A percentile compares a stretch with the other conserved stretches of the same genome.
Conservation (phyloP, 2,888 invertebrate genomes). For the Drosophila macrospina region DNA sequence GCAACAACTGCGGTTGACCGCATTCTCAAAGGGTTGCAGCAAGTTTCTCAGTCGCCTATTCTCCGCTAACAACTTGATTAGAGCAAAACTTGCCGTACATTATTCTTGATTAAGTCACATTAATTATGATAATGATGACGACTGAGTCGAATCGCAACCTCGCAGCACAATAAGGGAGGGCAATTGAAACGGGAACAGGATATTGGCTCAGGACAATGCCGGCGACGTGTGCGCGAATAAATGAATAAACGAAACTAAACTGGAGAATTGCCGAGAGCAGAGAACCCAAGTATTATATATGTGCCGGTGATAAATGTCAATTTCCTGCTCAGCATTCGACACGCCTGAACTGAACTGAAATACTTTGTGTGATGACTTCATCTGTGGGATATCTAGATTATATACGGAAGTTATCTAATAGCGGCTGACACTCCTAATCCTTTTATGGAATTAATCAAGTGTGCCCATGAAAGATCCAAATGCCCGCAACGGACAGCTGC, state of each 20-base stretch:
- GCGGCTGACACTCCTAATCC: conserved; percentile 66
- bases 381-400: conserved; percentile 60
- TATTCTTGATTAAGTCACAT: conserved; percentile 83
- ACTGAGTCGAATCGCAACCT: conserved; percentile 64
- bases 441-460: conserved; percentile 81
- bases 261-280: conserved; percentile 17
- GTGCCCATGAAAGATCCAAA: conserved; percentile 66
- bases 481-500: conserved; percentile 41
- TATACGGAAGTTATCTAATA: conserved; percentile 75
- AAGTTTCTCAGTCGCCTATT: conserved; percentile 9
- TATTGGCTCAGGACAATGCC: conserved; percentile 29
- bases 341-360: conserved; percentile 54
- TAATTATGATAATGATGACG: conserved; percentile 82
- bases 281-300: conserved; percentile 11
- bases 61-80: conserved; percentile 74
- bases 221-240: conserved; percentile 71
- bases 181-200: conserved; percentile 82
- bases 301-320: conserved; percentile 81
- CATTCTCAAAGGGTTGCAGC: conserved; percentile 68
- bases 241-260: conserved; percentile 47
- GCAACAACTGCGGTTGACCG: conserved; percentile 82
- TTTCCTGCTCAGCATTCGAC: conserved; percentile 82
- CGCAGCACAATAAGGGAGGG: conserved; percentile 43
- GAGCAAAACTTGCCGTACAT: conserved; percentile 64
- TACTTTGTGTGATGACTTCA: conserved; percentile 65